Base-by-base conservation (phyloP, 2,113 vertebrate genomes). In the Alethe castanea region DNA sequence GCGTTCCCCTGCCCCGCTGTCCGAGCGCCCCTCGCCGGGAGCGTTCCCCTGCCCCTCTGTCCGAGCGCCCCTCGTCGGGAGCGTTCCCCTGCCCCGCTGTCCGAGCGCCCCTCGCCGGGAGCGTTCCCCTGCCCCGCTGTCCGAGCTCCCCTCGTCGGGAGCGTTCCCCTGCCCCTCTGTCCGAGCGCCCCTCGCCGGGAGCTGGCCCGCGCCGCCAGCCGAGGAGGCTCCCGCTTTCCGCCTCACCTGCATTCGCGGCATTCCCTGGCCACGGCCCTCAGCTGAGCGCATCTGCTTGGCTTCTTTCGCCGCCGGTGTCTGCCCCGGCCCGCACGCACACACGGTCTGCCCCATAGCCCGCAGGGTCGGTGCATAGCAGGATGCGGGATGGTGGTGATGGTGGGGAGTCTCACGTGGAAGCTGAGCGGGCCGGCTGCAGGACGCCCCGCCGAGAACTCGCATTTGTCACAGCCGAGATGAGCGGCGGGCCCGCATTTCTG, bases 181-280 rank as follows among this genome's bases (percentile, higher is more conserved):
- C 12, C 52, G 8, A 2, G 6, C 20, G 8, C 24, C 24, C 42
- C 2, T 1, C 1, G 23, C 7, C 24, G 44, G 14, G 22, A 10
- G 19, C 24, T 9, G 77, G 2, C 26, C 54, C 60, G 2, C 2
- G 3, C 12, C 53, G 59, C 17, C 24, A 0, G n/a, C 31, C 7
- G 18, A 4, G 54, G 23, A 8, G 6, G 80, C 40, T 26, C 14
- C 20, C 0, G 45, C 44, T 20, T n/a, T 12, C 8, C 47, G 14
- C 50, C 33, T 9, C 70, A 67, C 92, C 67, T 76, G 48, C 53
- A 10, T 52, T 52, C 65, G 3, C 44, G 56, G 20, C 70, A 1
- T 42, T 26, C 53, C 40, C 38, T 3, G 80, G 35, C 28, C 14
- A 0, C 0, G 59, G 61, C 72, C 19, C 31, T 13, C 1, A 45